Conservation (phyloP, 2,797 vertebrate genomes). For the Fistularia tabacaria region DNA sequence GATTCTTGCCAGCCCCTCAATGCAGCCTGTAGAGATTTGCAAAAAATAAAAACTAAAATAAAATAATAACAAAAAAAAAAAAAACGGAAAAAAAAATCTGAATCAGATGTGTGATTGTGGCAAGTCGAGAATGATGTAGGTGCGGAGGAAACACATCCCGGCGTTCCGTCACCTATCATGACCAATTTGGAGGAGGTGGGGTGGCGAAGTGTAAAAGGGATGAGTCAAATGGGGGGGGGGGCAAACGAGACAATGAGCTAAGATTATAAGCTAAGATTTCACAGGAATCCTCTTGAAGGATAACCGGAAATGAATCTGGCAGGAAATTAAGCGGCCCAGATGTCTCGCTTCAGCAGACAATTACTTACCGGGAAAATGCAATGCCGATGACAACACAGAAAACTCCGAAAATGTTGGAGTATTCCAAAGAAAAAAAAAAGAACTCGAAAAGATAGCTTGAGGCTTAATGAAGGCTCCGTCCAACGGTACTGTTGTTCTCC, state of each 20-base stretch:
- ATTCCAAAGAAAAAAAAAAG: no score
- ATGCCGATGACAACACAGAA: no score
- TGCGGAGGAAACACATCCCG: constrained; percentile 1
- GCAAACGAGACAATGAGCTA: no score
- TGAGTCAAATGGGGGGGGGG: constrained; percentile 31
- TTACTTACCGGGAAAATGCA: neutral
- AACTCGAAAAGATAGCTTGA: no score
- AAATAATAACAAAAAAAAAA: constrained; percentile 4
- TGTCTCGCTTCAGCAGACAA: neutral
- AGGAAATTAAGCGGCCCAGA: neutral
- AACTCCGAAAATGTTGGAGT: no score
- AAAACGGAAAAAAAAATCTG: no score
- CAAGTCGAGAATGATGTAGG: neutral
- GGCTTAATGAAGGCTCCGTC: no score
- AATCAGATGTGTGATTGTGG: no score
- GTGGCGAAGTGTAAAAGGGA: constrained; percentile 36
- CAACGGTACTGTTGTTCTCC: no score
- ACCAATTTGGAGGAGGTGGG: neutral
- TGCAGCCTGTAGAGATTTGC: neutral
- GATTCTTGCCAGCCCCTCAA: neutral
- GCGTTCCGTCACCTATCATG: constrained; percentile 13
- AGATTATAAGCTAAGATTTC: no score
- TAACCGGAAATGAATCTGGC: neutral
- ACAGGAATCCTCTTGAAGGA: neutral
- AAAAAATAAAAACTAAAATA: no score